A percentile compares a stretch with the other conserved stretches of the same genome.
phyloP scores from a whole-genome alignment of 2,888 invertebrate species.

The Macropis europaea region DNA sequence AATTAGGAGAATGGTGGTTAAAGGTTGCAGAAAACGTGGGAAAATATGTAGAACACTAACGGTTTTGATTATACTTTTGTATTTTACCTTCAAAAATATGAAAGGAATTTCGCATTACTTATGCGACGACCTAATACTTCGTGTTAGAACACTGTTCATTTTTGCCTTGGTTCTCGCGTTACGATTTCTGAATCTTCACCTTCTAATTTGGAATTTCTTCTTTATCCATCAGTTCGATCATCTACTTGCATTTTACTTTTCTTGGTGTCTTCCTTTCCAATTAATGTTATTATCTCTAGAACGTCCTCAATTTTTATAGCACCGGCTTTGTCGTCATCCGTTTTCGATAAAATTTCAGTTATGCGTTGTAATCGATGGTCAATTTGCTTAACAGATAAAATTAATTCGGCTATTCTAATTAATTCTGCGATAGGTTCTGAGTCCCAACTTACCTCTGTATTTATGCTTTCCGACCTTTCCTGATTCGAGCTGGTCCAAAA shows the following conservation, averaged over 20 bases:
- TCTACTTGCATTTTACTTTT: conserved; percentile 91
- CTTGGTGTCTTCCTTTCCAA: conserved; percentile 95
- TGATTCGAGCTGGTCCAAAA: conserved; percentile 89
- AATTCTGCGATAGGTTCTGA: conserved; percentile 81
- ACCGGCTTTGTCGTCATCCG: conserved; percentile 97
- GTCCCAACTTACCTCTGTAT: conserved; percentile 59
- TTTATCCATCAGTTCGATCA: conserved; percentile 90
- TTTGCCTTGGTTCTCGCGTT: conserved; percentile 76
- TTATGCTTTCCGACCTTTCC: conserved; percentile 82
- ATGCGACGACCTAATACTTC: too few species aligned
- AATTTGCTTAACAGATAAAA: conserved; percentile 90
- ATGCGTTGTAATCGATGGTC: conserved; percentile 91
- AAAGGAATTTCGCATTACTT: too few species aligned
- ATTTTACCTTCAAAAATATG: too few species aligned
- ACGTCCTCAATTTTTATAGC: conserved; percentile 96
- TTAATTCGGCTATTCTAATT: conserved; percentile 93
- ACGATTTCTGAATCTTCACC: conserved; percentile 89
- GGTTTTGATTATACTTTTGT: too few species aligned
- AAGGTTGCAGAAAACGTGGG: too few species aligned
- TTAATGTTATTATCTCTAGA: conserved; percentile 95
- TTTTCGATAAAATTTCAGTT: conserved; percentile 90
- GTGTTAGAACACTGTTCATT: conserved; percentile 61
- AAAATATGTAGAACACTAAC: too few species aligned
- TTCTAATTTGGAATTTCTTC: conserved; percentile 92
- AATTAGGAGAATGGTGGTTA: too few species aligned